Evolutionary conservation across 2,888 invertebrate species (phyloP).

Genomic region (Hirtodrosophila trivittata): DNA sequence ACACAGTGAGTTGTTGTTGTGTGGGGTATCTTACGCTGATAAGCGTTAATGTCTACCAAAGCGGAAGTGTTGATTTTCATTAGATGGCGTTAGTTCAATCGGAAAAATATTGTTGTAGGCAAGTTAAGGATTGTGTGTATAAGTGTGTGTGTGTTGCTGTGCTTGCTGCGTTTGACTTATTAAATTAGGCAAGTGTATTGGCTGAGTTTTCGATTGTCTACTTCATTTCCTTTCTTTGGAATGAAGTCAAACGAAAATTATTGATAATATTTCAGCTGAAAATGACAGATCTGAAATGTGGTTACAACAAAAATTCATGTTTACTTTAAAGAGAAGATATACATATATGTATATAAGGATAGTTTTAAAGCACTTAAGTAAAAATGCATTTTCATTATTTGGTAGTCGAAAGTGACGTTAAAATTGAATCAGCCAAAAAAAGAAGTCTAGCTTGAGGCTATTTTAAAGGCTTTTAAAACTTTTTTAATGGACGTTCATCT

Average conservation of each 20-base stretch:
- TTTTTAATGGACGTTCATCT: too few species aligned
- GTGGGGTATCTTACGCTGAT: conserved; percentile 16
- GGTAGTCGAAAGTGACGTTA: too few species aligned
- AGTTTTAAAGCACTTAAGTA: too few species aligned
- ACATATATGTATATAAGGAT: too few species aligned
- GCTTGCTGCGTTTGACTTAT: conserved; percentile 56
- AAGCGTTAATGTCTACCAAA: conserved; percentile 42
- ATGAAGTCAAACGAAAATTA: conserved; percentile 65
- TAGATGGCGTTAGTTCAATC: conserved; percentile 66
- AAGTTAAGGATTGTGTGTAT: conserved; percentile 3
- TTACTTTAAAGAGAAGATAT: too few species aligned
- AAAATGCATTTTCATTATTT: too few species aligned
- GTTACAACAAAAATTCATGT: too few species aligned
- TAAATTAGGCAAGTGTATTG: conserved; percentile 72
- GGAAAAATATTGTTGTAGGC: conserved; percentile 62
- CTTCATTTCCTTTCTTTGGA: conserved; percentile 30
- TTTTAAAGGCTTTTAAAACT: too few species aligned
- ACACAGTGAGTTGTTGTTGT: conserved; percentile 33
- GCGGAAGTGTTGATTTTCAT: conserved; percentile 77
- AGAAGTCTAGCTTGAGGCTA: too few species aligned
- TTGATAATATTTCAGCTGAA: conserved; percentile 51
- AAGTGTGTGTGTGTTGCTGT: conserved; percentile 12
- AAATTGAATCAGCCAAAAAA: too few species aligned
- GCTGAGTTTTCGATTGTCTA: conserved; percentile 34
- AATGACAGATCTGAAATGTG: conserved; percentile 8